phyloP scores from a whole-genome alignment of 2,113 vertebrate species.

The Microtus pennsylvanicus region DNA sequence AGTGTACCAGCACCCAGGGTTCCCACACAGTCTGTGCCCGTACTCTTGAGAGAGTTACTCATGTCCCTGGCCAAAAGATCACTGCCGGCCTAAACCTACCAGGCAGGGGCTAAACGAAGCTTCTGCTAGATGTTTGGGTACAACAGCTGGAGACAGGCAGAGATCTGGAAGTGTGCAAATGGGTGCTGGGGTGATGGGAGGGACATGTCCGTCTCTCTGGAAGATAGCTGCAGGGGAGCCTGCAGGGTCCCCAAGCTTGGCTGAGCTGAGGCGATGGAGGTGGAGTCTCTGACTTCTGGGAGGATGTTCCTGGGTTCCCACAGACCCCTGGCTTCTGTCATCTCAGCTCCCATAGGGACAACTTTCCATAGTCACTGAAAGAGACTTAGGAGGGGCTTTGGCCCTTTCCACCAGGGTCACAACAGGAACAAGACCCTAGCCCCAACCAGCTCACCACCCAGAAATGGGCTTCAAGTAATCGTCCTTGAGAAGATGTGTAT shows the following conservation, averaged over 20 bases:
- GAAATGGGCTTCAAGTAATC: not conserved
- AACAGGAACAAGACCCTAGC: not conserved
- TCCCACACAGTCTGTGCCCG: accelerated
- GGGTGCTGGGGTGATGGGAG: not conserved
- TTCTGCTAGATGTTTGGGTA: not conserved
- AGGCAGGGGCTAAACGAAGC: not conserved
- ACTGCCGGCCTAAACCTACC: not conserved
- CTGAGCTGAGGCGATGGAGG: accelerated
- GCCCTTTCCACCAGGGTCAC: not conserved
- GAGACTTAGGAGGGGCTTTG: not conserved
- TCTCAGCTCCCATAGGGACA: not conserved
- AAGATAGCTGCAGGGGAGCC: not conserved
- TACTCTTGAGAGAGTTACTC: not conserved
- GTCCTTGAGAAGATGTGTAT: too few species aligned
- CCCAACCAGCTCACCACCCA: too few species aligned
- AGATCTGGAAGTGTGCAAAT: not conserved
- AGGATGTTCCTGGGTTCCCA: not conserved
- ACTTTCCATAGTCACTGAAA: not conserved
- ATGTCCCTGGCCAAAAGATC: not conserved
- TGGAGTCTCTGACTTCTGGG: not conserved
- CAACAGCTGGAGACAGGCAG: not conserved
- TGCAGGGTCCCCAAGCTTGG: not conserved
- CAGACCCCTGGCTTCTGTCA: not conserved
- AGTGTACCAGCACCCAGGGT: not conserved
- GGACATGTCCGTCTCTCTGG: not conserved